Evolutionary conservation across 2,888 invertebrate species (phyloP), one percentile per base, ranked within the genome.

Genomic region (Drosophila hamatofila): DNA sequence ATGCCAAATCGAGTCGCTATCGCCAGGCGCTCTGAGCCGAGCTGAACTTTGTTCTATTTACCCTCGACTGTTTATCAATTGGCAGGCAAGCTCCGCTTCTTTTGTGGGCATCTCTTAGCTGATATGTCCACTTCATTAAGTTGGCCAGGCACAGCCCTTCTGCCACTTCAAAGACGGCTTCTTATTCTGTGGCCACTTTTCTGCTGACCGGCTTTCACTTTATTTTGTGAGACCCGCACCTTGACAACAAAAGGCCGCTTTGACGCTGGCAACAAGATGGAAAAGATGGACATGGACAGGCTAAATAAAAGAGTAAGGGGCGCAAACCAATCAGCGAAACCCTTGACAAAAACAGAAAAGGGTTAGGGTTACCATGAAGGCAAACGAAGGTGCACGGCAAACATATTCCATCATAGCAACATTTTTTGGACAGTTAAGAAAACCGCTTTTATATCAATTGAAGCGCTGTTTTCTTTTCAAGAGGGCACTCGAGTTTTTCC

Each of bases 81-180:
- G 81, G 57, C 55, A 18, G 55, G 52, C 46, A 51, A 39, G 54
- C 42, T 69, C 25, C 27, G 35, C 35, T 61, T 52, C 52, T 55
- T 58, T 57, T 60, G 51, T 62, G 73, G 49, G 42, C 54, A 59
- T 41, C 79, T 78, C 48, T 60, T 56, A 18, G 49, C 63, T 80
- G 89, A 82, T 86, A 80, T 86, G 89, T 88, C 68, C 89, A 88
- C 89, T 82, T 88, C 82, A 82, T 82, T 82, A 76, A 71, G 77
- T 72, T 80, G 59, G 66, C 86, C 89, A 23, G 35, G 7, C 86
- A 85, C 88, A 71, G 66, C 56, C 73, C 39, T 12, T 7, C 23
- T 16, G 44, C 23, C 44, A 44, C 44, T 44, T 44, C 44, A 44
- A 44, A 44, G 44, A 44, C 44, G 44, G 8, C 57, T 71, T 65